Base-by-base conservation (phyloP, 2,113 vertebrate genomes). In the Gulo gulo region DNA sequence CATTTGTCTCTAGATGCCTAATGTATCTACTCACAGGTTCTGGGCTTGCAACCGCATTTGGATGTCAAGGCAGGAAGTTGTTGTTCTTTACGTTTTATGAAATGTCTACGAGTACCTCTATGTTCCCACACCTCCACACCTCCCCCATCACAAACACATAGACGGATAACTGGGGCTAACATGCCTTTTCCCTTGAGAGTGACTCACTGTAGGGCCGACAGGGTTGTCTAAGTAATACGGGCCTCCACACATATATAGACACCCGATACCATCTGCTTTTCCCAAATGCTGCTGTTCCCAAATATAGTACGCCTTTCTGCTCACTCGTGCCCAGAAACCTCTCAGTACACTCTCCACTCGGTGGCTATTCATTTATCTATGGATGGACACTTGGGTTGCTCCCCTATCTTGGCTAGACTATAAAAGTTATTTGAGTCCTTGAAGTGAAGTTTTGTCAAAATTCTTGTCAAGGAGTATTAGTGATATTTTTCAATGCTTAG, bases 401-500 rank as follows among this genome's bases (percentile, higher is more conserved):
- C 20, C 76, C 76, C 18, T 79, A 21, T 79, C 31, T 52, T 20
- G 16, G 76, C 31, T 82, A 55, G 10, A 20, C 23, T 93, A 52
- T 67, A 18, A 74, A 29, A 84, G 4, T 92, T 95, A 78, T 61
- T 88, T 52, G 63, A 92, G 15, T 80, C 89, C 36, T 24, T 91
- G 15, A 84, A 67, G 73, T 20, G 36, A 52, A 39, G 16, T 93
- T 86, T 94, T 80, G 5, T 79, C 36, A 74, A 94, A 89, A 92
- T n/a, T 80, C 8, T 83, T 71, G 12, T 36, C 78, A 88, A 69
- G 3, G 29, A 92, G 47, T 69, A n/a, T 57, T 84, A 79, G 39
- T 82, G 4, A 69, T 45, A 52, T 97, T 94, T 88, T 81, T 16
- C 65, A 96, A 89, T 85, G 10, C 52, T 83, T 95, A 42, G 45